Evolutionary conservation across 2,797 vertebrate species (phyloP).

Genomic region (Thripadectes ignobilis): DNA sequence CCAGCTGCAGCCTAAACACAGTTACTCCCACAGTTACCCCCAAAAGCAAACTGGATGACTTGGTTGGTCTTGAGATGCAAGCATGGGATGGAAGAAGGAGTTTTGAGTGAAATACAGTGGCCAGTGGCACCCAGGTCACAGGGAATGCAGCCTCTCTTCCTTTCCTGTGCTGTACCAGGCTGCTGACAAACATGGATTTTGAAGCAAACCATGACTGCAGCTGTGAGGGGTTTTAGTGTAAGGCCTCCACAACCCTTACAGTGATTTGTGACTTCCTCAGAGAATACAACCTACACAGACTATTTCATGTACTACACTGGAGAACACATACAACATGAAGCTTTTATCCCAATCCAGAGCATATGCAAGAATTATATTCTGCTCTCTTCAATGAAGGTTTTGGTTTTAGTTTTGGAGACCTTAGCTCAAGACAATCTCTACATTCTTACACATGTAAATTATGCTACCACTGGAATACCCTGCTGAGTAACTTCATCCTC

Average conservation of each 20-base stretch:
- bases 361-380: not conserved
- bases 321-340: fast-evolving
- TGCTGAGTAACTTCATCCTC: not conserved
- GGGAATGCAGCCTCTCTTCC: not conserved
- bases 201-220: not conserved
- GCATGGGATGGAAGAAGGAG: not conserved
- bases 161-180: not conserved
- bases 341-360: not conserved
- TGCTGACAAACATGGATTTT: not conserved
- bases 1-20: not conserved
- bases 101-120: not conserved
- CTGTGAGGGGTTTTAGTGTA: not conserved
- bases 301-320: not conserved
- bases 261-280: not conserved
- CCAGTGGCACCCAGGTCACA: not conserved
- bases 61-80: not conserved
- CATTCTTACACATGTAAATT: not conserved
- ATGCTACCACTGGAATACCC: not conserved
- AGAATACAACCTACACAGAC: not conserved
- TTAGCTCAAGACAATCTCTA: not conserved
- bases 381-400: not conserved
- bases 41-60: not conserved
- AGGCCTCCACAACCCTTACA: not conserved
- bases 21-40: not conserved
- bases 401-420: not conserved